phyloP scores from a whole-genome alignment of 2,888 invertebrate genomes.

The Aporophyla nigra region DNA sequence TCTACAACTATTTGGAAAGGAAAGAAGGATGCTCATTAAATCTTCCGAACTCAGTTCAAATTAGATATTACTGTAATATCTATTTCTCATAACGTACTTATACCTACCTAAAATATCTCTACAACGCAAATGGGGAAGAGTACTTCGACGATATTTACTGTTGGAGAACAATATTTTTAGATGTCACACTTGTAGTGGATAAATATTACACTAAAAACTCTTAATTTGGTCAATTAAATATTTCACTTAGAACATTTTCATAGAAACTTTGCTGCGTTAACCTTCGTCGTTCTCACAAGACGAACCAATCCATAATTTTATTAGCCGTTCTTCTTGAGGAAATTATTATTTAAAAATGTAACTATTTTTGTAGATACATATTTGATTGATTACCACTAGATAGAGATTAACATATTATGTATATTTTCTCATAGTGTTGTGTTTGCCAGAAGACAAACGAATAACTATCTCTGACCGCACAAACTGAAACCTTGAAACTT shows the following conservation, averaged over 20 bases:
- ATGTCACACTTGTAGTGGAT: conserved; percentile 84
- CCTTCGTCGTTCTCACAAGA: conserved; percentile 69
- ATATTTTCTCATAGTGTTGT: conserved; percentile 89
- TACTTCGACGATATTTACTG: conserved; percentile 82
- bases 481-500: conserved; percentile 78
- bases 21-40: conserved; percentile 79
- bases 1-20: conserved; percentile 72
- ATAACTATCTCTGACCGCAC: conserved; percentile 81
- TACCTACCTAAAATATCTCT: conserved; percentile 76
- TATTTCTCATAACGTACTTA: conserved; percentile 75
- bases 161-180: conserved; percentile 89
- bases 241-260: conserved; percentile 76
- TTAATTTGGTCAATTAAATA: conserved; percentile 80
- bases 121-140: conserved; percentile 81
- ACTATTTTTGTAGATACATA: conserved; percentile 90
- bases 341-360: conserved; percentile 85
- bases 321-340: conserved; percentile 78
- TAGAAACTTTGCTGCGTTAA: conserved; percentile 75
- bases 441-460: conserved; percentile 84
- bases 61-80: conserved; percentile 77
- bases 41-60: conserved; percentile 83
- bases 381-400: conserved; percentile 89
- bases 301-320: conserved; percentile 72
- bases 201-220: conserved; percentile 74
- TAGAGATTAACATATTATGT: conserved; percentile 83